These are phyloP conservation scores for Caenorhabditis zanzibari DNA, from an alignment of 2,888 invertebrate genomes.

Conservation along the genomic window DNA sequence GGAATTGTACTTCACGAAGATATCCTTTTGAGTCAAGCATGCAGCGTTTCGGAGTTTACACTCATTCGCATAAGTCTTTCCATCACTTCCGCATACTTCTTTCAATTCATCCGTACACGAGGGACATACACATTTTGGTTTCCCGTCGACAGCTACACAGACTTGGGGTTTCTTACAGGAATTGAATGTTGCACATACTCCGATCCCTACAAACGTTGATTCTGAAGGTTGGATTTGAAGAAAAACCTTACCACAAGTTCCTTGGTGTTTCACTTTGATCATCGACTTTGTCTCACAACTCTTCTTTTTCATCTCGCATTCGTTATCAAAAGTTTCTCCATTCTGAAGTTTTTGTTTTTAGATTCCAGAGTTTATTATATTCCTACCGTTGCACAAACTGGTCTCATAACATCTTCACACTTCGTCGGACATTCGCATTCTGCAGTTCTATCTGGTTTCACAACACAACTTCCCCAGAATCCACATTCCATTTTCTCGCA, in stretches of 20 bases:
- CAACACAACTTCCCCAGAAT: constrained; percentile 89
- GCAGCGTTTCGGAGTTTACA: constrained; percentile 90
- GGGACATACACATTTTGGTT: constrained; percentile 89
- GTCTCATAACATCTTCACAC: constrained; percentile 77
- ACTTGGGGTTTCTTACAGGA: constrained; percentile 74
- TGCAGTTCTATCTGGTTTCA: constrained; percentile 78
- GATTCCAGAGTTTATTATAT: background rate
- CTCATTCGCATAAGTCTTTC: constrained; percentile 88
- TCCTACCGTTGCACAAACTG: constrained; percentile 73
- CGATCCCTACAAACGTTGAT: constrained; percentile 64
- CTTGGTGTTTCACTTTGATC: constrained; percentile 85
- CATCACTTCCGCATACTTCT: constrained; percentile 86
- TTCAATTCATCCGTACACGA: constrained; percentile 88
- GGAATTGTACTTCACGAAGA: constrained; percentile 90
- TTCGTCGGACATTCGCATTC: constrained; percentile 70
- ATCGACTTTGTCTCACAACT: constrained; percentile 84
- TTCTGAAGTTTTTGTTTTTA: constrained; percentile 85
- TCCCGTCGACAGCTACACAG: constrained; percentile 68
- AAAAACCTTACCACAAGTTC: constrained; percentile 85
- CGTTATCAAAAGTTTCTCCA: constrained; percentile 91
- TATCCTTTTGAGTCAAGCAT: constrained; percentile 88
- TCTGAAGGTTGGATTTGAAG: background rate
- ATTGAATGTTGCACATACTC: constrained; percentile 72
- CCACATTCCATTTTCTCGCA: constrained; percentile 87
- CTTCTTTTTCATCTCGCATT: constrained; percentile 89